Evolutionary conservation across 2,113 vertebrate genomes (phyloP), one percentile per base, ranked within the genome.

Genomic region (Saguinus imperator): DNA sequence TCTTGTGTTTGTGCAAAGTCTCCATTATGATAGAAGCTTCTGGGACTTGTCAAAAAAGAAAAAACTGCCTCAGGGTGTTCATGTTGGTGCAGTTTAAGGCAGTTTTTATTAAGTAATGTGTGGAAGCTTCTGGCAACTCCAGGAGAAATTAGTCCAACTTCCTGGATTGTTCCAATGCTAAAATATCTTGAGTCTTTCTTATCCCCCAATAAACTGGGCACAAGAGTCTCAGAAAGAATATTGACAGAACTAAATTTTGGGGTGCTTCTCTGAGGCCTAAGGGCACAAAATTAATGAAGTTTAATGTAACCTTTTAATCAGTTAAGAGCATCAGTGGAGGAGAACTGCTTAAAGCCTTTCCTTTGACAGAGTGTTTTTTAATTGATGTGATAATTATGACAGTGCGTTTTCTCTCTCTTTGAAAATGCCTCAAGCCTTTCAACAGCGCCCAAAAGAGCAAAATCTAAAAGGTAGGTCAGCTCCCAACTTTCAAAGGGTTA

Each of bases 21-120:
- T 45, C 87, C 72, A n/a, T 6, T 91, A 93, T 73, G 87, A 50
- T 16, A 96, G 98, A 98, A 91, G 55, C 14, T 82, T 97, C 68
- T 87, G 27, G 14, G 0, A 76, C 75, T 93, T 93, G 90, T 83
- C 61, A 87, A 35, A 89, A 73, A 37, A 70, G 96, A 87, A 85
- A 21, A 77, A 55, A 25, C 5, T 52, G 83, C 88, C 89, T 97
- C 87, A 52, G 68, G 84, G 14, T 52, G 43, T 61, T 92, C 93
- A 23, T 3, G 12, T 52, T 94, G 73, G 81, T 96, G 83, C 5
- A 8, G 86, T 97, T 96, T 94, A 58, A 73, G 89, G 75, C 85
- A 37, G 0, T 21, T 96, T 97, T 94, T 91, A 80, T 57, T 97
- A 96, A 97, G 75, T 82, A 86, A 94, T 72, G 4, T 87, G n/a